These are phyloP conservation scores for Bettongia penicillata DNA, from an alignment of 2,113 vertebrate genomes.

Conservation along the genomic window DNA sequence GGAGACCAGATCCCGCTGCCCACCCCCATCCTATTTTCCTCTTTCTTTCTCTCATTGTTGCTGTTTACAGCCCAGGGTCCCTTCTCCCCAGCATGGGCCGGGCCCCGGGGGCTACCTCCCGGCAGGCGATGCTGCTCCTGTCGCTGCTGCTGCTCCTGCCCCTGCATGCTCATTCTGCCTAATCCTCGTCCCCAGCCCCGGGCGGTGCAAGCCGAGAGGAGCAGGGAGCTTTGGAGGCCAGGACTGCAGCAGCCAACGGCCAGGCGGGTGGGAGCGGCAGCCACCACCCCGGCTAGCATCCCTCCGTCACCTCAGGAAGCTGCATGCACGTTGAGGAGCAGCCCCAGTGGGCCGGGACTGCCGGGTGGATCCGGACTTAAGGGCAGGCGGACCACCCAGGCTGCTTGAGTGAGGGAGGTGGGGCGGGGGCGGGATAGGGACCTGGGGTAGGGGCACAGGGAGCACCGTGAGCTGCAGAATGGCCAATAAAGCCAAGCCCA, in stretches of 20 bases:
- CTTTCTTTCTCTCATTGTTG: conserved; percentile 80
- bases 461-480: conserved; percentile 64
- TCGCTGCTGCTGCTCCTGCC: conserved; percentile 24
- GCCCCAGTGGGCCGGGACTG: conserved; percentile 64
- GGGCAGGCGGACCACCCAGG: conserved; percentile 42
- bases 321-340: conserved; percentile 61
- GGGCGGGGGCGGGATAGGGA: not conserved
- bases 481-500: conserved; percentile 85
- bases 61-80: conserved; percentile 65
- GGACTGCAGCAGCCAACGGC: conserved; percentile 55
- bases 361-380: conserved; percentile 55
- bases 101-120: conserved; percentile 52
- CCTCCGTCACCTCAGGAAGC: conserved; percentile 56
- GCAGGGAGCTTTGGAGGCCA: conserved; percentile 62
- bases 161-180: conserved; percentile 60
- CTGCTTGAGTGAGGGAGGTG: not conserved
- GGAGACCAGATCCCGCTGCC: conserved; percentile 65
- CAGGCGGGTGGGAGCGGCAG: conserved; percentile 54
- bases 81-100: conserved; percentile 63
- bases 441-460: not conserved
- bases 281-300: conserved; percentile 13
- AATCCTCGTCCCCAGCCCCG: conserved; percentile 26
- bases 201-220: conserved; percentile 44
- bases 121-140: conserved; percentile 25
- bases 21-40: conserved; percentile 73